These are phyloP conservation scores for Trochalopteron elliotii DNA, from an alignment of 2,113 vertebrate species.

Conservation along the genomic window DNA sequence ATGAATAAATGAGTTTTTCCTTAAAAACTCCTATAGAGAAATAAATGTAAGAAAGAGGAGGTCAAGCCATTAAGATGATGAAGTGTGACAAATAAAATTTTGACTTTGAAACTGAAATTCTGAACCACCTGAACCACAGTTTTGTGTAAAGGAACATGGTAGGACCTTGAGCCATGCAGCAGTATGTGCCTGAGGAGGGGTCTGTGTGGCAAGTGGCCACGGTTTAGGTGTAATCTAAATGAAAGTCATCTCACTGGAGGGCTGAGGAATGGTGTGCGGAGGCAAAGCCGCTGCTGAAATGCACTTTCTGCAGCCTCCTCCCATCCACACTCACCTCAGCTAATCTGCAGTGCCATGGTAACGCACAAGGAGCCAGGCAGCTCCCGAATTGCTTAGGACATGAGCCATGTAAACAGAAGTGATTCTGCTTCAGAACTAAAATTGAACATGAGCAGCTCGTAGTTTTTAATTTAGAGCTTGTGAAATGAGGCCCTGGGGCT, in stretches of 20 bases:
- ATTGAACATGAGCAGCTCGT: neutral
- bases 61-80: neutral
- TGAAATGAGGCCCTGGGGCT: neutral
- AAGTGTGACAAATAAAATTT: neutral
- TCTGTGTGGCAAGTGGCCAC: accelerated
- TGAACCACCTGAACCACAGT: neutral
- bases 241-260: neutral
- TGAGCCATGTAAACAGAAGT: conserved; percentile 13
- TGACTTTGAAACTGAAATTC: accelerated
- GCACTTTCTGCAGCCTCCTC: conserved; percentile 1
- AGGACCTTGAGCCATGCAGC: neutral
- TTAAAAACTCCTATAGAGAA: neutral
- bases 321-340: conserved; percentile 4
- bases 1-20: neutral
- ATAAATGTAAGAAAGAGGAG: neutral
- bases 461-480: neutral
- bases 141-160: accelerated
- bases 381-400: conserved; percentile 17
- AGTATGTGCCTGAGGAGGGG: neutral
- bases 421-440: neutral
- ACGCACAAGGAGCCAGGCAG: conserved; percentile 1
- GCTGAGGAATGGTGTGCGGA: neutral
- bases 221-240: neutral
- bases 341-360: conserved; percentile 45
- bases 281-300: neutral